Percentiles rank a stretch among this genome's conserved stretches.
Conservation (phyloP, 37 sponge, comb jelly and placozoan genomes). For the Dysidea cf. avara region DNA sequence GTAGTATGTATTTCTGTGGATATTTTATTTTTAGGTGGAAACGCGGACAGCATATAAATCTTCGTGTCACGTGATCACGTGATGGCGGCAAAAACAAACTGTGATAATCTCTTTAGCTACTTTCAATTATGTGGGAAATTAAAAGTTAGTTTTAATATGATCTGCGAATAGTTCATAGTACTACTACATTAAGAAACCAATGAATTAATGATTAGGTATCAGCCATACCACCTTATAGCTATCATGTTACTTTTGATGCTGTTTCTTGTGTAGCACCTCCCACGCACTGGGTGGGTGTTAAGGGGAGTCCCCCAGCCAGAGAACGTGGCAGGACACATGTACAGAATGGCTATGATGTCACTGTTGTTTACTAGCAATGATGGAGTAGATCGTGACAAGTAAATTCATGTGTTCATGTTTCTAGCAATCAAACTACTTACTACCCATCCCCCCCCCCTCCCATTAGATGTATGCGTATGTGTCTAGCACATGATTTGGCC, state of each 20-base stretch:
- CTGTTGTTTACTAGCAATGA: slow-evolving; percentile 48
- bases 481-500: slow-evolving; percentile 90
- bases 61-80: no score
- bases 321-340: slow-evolving; percentile 93
- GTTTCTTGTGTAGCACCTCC: slow-evolving; percentile 56
- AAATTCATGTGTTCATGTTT: slow-evolving; percentile 1
- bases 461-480: slow-evolving; percentile 82
- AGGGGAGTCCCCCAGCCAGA: slow-evolving; percentile 70
- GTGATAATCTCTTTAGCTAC: slow-evolving; percentile 42
- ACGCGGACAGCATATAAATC: no score
- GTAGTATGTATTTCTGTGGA: no score
- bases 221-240: not conserved
- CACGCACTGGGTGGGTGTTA: slow-evolving; percentile 87
- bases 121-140: slow-evolving; percentile 76
- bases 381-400: slow-evolving; percentile 49
- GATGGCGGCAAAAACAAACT: slow-evolving; percentile 6
- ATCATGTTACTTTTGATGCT: not conserved
- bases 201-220: not conserved
- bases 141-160: slow-evolving; percentile 50
- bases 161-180: not conserved
- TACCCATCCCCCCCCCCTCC: no score
- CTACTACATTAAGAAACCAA: not conserved
- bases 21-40: no score
- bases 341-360: slow-evolving; percentile 90
- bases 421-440: not conserved